Evolutionary conservation across 2,113 vertebrate species (phyloP), one percentile per base, ranked within the genome.

Genomic region (Tetraodon nigroviridis): DNA sequence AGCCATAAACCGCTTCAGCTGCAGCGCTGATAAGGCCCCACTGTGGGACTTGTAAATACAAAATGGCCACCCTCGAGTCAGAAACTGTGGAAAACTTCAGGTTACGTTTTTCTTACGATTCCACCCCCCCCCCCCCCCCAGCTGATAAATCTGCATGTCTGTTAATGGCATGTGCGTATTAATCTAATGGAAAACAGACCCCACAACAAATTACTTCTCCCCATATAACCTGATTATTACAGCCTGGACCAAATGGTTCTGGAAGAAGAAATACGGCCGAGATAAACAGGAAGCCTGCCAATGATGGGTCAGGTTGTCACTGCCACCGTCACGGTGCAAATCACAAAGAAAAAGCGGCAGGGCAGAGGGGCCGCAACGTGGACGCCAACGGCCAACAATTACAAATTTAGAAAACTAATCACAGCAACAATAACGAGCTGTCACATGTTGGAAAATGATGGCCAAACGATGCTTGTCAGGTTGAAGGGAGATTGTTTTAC

Each of bases 151-250:
- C 68, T 54, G 60, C 64, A 66, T 80, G 77, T 85, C 77, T 80
- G 72, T 83, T 61, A 72, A 70, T 24, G 61, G 29, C 53, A 71
- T 70, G 61, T 75, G 63, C 8, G 5, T 64, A 83, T 78, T 78
- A 68, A 73, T 74, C 21, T 83, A 81, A 87, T 75, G 54, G 54
- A 80, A 84, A 86, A 81, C 84, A 84, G 81, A 78, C 42, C 48
- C 53, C 51, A 45, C 48, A 71, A 76, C 44, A 69, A 78, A 79
- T 76, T n/a, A 80, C 29, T 42, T 58, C 55, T 66, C 58, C 51
- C 40, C 51, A 56, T 69, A 67, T 82, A 83, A 84, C 58, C 69
- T 70, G 66, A 79, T 80, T 75, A 82, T 51, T 58, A 64, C 53
- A 56, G 75, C 58, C 48, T 55, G 37, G 64, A 61, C 63, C 60